Conservation (phyloP, 2,113 vertebrate species). For the Sciurus niger region DNA sequence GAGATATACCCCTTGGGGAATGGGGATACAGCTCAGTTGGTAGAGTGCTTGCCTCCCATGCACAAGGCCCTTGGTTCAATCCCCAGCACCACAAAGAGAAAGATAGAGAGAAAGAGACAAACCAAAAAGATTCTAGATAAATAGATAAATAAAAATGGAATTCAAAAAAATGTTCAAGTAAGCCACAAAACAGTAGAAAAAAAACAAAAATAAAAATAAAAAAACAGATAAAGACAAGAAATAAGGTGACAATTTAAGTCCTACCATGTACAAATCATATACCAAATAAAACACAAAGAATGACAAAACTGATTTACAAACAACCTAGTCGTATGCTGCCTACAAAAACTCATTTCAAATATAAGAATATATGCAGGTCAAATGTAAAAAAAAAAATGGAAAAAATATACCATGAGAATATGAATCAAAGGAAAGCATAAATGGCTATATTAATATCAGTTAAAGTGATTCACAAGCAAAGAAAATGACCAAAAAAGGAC, state of each 20-base stretch:
- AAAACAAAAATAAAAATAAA: neutral
- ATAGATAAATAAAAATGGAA: neutral
- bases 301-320: neutral
- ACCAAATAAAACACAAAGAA: neutral
- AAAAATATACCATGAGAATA: neutral
- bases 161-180: neutral
- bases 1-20: neutral
- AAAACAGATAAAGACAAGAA: neutral
- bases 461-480: neutral
- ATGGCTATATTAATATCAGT: neutral
- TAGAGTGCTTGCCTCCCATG: no score
- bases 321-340: neutral
- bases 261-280: neutral
- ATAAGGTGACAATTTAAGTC: neutral
- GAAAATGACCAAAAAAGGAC: neutral
- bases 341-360: neutral
- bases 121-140: no score
- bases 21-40: no score
- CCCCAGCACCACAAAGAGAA: no score
- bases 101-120: no score
- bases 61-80: no score
- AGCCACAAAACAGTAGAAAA: neutral
- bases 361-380: neutral
- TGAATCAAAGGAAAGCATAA: neutral
- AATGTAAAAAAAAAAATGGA: constrained; percentile 18